Evolutionary conservation across 2,113 vertebrate genomes (phyloP).

Genomic region (Lipotes vexillifer): DNA sequence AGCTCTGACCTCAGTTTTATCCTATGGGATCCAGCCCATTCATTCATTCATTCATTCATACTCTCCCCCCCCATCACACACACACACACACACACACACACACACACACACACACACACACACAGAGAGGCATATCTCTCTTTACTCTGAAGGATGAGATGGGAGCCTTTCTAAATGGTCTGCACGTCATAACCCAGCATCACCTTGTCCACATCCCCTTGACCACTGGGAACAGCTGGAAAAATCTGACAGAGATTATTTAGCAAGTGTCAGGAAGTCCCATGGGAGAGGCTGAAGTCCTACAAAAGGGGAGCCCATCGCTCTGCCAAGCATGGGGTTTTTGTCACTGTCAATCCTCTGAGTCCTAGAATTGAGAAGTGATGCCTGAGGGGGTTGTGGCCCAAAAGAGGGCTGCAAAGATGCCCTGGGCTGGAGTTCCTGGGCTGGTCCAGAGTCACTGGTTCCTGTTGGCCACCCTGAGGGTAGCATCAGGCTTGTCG

Average conservation of each 20-base stretch:
- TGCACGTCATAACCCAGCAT: not conserved
- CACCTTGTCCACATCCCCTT: not conserved
- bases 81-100: not conserved
- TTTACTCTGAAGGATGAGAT: not conserved
- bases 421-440: not conserved
- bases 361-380: not conserved
- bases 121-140: not conserved
- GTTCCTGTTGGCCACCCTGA: not conserved
- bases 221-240: not conserved
- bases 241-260: not conserved
- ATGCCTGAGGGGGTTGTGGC: not conserved
- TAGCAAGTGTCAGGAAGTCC: not conserved
- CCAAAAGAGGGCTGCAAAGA: not conserved
- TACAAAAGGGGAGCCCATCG: not conserved
- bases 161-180: not conserved
- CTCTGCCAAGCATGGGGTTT: not conserved
- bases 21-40: not conserved
- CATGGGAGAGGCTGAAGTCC: not conserved
- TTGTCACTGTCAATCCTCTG: not conserved
- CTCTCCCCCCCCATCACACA: not conserved
- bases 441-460: not conserved
- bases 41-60: not conserved
- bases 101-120: not conserved
- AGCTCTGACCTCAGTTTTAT: not conserved
- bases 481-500: fast-evolving